Percentiles rank a stretch among this genome's conserved stretches.
These are phyloP conservation scores for Scyliorhinus canicula DNA, from an alignment of 2,797 vertebrate species.

Conservation along the genomic window DNA sequence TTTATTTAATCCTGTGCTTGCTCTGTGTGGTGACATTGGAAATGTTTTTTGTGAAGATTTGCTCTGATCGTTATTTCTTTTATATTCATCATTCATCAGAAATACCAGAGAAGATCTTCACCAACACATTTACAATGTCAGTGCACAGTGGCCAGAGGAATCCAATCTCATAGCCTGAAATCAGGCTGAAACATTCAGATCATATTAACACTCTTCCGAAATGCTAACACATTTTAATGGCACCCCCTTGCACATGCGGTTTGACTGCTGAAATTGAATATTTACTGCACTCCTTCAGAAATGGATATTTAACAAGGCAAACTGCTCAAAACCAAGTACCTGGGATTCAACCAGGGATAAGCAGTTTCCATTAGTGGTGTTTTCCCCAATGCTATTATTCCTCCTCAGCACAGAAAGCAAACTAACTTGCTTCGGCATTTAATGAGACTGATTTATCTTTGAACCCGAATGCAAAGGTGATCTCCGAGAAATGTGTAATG, in stretches of 20 bases:
- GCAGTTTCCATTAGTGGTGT: neutral
- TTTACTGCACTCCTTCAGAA: neutral
- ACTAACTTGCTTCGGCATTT: neutral
- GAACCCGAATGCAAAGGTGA: neutral
- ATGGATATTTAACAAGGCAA: neutral
- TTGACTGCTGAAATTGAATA: neutral
- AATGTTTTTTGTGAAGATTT: neutral
- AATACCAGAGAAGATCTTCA: neutral
- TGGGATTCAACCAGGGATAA: neutral
- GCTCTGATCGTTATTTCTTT: neutral
- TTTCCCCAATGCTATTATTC: neutral
- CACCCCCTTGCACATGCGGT: neutral
- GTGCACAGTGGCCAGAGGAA: neutral
- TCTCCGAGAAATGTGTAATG: neutral
- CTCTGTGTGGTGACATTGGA: neutral
- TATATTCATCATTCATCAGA: neutral
- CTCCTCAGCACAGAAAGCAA: neutral
- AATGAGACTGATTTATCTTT: constrained; percentile 24
- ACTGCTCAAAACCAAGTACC: neutral
- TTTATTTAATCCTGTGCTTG: neutral
- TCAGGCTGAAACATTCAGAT: neutral
- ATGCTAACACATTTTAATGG: neutral
- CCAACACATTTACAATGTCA: neutral
- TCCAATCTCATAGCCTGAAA: neutral
- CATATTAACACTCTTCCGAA: neutral